phyloP scores from a whole-genome alignment of 1,140 invertebrate species.

The Pachypeltis micranthus region DNA sequence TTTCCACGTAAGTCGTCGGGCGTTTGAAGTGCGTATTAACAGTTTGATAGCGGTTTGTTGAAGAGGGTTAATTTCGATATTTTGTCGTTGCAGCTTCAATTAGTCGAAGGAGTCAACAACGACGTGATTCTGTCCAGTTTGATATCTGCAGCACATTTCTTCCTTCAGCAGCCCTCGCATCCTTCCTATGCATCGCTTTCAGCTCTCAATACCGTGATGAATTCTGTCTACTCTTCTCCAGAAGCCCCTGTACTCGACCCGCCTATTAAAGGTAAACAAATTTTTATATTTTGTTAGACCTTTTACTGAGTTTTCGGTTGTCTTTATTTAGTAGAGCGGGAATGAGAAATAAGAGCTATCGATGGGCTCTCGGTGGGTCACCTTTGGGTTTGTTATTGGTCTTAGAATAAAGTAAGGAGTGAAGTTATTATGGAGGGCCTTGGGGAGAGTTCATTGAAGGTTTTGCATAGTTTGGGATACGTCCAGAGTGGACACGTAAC shows the following conservation, averaged over 20 bases:
- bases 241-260: slow-evolving; percentile 52
- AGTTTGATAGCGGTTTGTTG: too few species aligned
- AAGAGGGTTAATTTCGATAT: not conserved
- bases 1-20: slow-evolving; percentile 45
- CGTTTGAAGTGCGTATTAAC: not conserved
- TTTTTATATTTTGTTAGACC: not conserved
- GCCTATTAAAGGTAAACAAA: slow-evolving; percentile 42
- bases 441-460: too few species aligned
- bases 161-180: slow-evolving; percentile 87
- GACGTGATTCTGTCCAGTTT: slow-evolving; percentile 79
- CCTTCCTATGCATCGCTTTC: slow-evolving; percentile 73
- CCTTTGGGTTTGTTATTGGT: too few species aligned
- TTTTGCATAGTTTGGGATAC: too few species aligned
- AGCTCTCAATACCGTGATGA: slow-evolving; percentile 61
- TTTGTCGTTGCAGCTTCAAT: slow-evolving; percentile 48
- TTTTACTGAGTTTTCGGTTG: not conserved
- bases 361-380: too few species aligned
- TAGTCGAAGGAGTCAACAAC: slow-evolving; percentile 84
- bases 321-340: too few species aligned
- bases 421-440: too few species aligned
- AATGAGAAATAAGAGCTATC: too few species aligned
- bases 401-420: too few species aligned
- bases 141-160: slow-evolving; percentile 72
- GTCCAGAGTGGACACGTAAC: too few species aligned
- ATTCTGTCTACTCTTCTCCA: slow-evolving; percentile 47